These are phyloP conservation scores for Chaunax sp. DNA, from an alignment of 2,797 vertebrate species.

Conservation along the genomic window DNA sequence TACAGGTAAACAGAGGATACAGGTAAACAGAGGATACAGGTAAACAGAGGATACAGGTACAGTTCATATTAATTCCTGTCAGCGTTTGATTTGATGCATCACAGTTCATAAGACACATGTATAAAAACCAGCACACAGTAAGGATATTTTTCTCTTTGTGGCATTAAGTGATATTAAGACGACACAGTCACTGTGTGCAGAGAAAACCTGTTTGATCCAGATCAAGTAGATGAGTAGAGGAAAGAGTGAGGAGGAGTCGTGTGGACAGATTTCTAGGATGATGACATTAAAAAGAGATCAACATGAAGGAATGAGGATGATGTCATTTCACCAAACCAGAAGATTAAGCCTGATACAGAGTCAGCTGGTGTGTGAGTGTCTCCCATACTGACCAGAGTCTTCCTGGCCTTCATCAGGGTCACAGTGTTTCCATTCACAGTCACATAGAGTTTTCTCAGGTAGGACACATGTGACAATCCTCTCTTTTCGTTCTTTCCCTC, in stretches of 20 bases:
- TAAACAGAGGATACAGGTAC: no score
- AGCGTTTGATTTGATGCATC: no score
- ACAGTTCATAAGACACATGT: no score
- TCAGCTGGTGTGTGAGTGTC: background rate
- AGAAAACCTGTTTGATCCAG: no score
- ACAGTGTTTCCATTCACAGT: conserved; percentile 79
- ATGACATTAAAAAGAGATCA: background rate
- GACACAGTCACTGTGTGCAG: no score
- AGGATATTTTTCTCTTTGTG: background rate
- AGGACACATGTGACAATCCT: conserved; percentile 77
- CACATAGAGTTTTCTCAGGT: conserved; percentile 83
- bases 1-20: no score
- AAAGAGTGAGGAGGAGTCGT: background rate
- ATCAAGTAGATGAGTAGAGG: background rate
- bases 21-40: no score
- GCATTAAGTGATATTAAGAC: background rate
- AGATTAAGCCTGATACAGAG: background rate
- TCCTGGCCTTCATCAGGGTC: conserved; percentile 82
- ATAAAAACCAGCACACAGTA: background rate
- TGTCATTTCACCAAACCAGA: no score
- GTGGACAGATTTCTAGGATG: conserved; percentile 35
- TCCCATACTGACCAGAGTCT: conserved; percentile 77
- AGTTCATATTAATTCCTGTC: no score
- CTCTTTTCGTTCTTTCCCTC: conserved; percentile 84
- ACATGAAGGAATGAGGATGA: conserved; percentile 10